phyloP scores from a whole-genome alignment of 1,140 invertebrate species.

The Idris sp. region DNA sequence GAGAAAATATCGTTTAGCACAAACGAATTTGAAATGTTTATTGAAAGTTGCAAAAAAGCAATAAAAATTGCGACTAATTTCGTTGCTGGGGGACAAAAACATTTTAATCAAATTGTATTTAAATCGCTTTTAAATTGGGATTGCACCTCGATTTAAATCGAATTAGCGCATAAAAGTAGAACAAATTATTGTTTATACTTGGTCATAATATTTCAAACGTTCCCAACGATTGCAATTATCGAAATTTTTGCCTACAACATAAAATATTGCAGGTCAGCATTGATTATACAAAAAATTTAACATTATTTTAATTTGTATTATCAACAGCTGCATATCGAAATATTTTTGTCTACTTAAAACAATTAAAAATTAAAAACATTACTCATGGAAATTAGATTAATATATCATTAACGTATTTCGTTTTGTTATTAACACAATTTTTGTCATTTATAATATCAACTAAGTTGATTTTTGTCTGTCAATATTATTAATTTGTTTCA shows the following conservation, averaged over 20 bases:
- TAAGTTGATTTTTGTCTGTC: conserved; percentile 38
- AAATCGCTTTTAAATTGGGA: background rate
- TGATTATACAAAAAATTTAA: background rate
- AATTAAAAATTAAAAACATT: too few relatives aligned
- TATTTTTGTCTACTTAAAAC: too few relatives aligned
- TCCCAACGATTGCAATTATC: too few relatives aligned
- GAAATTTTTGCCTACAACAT: background rate
- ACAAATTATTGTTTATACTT: background rate
- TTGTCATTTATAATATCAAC: conserved; percentile 27
- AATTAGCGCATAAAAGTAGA: background rate
- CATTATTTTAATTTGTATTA: conserved; percentile 7
- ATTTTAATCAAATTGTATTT: background rate
- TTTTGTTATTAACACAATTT: too few relatives aligned
- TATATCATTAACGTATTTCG: too few relatives aligned
- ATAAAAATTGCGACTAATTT: conserved; percentile 15
- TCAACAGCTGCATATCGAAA: conserved; percentile 4
- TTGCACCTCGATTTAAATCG: background rate
- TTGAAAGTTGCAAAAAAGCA: background rate
- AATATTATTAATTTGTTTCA: too few relatives aligned
- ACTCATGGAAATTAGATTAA: too few relatives aligned
- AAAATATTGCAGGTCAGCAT: background rate
- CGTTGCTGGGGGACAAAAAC: background rate
- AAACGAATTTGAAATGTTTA: conserved; percentile 18
- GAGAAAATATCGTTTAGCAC: conserved; percentile 16
- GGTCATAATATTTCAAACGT: too few relatives aligned